Conservation (phyloP, 2,113 vertebrate species). For the Taxidea taxus region DNA sequence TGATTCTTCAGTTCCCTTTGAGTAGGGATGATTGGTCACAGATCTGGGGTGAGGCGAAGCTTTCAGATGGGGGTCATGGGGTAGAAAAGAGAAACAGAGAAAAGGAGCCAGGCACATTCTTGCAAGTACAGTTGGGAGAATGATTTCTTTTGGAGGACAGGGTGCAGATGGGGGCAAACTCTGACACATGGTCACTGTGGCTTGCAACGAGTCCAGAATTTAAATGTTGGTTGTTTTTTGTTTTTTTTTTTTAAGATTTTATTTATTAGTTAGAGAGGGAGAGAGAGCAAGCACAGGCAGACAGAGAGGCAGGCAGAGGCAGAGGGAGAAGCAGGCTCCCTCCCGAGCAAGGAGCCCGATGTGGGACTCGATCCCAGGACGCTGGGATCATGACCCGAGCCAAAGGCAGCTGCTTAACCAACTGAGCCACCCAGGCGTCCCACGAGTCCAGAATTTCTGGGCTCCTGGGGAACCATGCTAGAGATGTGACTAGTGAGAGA, state of each 20-base stretch:
- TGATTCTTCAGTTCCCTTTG: neutral
- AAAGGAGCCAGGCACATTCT: neutral
- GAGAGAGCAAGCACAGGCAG: no score
- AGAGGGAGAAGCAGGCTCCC: no score
- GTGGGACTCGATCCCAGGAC: no score
- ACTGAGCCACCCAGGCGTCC: no score
- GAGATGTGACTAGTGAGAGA: neutral
- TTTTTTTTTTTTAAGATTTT: no score
- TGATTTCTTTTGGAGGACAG: neutral
- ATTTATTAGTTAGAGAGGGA: no score
- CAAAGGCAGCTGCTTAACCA: no score
- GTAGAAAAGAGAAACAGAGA: neutral
- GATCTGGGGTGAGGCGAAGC: neutral
- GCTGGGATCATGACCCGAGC: no score
- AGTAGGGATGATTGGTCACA: neutral
- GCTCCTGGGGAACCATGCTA: neutral
- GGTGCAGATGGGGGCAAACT: neutral
- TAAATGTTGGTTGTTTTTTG: no score
- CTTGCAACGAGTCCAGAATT: neutral
- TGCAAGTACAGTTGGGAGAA: neutral
- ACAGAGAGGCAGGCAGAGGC: no score
- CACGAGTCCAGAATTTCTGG: neutral
- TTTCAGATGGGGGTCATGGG: neutral
- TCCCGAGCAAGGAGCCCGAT: no score
- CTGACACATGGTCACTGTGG: neutral